Percentiles rank a stretch among this genome's conserved stretches.
Evolutionary conservation across 2,797 vertebrate species (phyloP).

Genomic region (Pipistrellus pipistrellus): DNA sequence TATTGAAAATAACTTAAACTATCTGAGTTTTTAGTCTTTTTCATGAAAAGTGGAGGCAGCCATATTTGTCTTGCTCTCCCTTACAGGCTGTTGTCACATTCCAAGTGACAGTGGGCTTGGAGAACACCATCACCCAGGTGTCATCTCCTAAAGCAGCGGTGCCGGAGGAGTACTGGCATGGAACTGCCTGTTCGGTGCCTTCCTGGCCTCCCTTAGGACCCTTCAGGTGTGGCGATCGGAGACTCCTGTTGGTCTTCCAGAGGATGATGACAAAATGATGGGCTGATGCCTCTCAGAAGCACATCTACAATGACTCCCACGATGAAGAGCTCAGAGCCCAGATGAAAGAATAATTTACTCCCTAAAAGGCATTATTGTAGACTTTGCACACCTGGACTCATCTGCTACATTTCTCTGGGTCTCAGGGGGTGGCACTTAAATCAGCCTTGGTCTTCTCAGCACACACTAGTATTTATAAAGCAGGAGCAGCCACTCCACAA

Average conservation of each 20-base stretch:
- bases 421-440: background rate
- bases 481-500: background rate
- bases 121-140: accelerated
- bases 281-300: background rate
- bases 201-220: background rate
- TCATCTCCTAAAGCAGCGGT: background rate
- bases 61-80: background rate
- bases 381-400: background rate
- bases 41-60: background rate
- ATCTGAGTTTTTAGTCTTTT: background rate
- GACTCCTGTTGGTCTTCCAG: background rate
- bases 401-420: background rate
- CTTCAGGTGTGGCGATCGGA: background rate
- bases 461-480: background rate
- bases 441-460: background rate
- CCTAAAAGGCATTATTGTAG: background rate
- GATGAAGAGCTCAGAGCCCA: background rate
- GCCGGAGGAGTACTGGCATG: accelerated
- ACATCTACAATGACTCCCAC: background rate
- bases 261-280: background rate
- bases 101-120: background rate
- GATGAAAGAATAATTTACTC: background rate
- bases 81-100: background rate
- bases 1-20: background rate
- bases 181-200: no score